Conservation (phyloP, 2,113 vertebrate species). For the Nibea coibor region DNA sequence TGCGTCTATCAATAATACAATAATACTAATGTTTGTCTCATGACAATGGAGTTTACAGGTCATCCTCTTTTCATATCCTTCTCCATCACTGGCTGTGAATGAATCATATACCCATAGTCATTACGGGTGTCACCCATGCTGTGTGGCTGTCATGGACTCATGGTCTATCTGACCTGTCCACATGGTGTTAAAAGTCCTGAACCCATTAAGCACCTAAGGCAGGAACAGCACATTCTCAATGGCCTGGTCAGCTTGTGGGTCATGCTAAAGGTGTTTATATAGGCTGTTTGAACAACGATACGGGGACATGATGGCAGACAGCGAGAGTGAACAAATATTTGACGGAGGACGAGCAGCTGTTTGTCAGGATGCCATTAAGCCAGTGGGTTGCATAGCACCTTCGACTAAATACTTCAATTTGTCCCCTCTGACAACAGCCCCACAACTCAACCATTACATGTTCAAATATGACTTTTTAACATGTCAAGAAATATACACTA, state of each 20-base stretch:
- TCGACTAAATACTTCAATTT: slow-evolving; percentile 74
- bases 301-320: slow-evolving; percentile 85
- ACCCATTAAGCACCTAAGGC: slow-evolving; percentile 20
- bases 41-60: background rate
- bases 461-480: slow-evolving; percentile 28
- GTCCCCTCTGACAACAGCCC: slow-evolving; percentile 80
- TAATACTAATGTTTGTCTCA: background rate
- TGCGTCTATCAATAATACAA: no score
- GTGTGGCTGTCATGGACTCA: background rate
- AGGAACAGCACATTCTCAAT: slow-evolving; percentile 66
- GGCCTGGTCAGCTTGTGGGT: slow-evolving; percentile 65
- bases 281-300: slow-evolving; percentile 93
- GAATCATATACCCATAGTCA: background rate
- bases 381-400: slow-evolving; percentile 81
- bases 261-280: slow-evolving; percentile 89
- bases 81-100: background rate
- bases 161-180: slow-evolving; percentile 13
- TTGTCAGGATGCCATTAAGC: slow-evolving; percentile 97
- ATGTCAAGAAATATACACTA: background rate
- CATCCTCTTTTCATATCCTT: background rate
- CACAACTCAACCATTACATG: slow-evolving; percentile 51
- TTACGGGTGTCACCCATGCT: background rate
- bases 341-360: slow-evolving; percentile 90
- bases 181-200: slow-evolving; percentile 1
- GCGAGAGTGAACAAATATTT: slow-evolving; percentile 95